Evolutionary conservation across 2,113 vertebrate species (phyloP).

Genomic region (Hirundichthys speculiger): DNA sequence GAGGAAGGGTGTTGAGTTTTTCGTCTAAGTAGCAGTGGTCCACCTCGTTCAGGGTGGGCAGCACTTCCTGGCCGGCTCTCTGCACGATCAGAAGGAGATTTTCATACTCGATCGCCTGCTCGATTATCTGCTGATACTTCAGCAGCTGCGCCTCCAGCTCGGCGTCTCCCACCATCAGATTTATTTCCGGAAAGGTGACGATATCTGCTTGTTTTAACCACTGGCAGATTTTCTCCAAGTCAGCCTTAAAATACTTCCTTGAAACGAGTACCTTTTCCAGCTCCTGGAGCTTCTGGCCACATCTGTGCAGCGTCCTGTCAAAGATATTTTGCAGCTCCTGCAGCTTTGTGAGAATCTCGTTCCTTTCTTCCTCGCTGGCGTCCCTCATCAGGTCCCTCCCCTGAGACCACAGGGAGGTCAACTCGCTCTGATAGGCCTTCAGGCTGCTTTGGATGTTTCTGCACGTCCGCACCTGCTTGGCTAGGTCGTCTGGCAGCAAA

Average conservation of each 20-base stretch:
- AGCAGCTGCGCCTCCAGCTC: conserved; percentile 85
- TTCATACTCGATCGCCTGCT: conserved; percentile 94
- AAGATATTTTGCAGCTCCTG: conserved; percentile 91
- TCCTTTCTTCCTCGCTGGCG: conserved; percentile 88
- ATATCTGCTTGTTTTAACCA: conserved; percentile 96
- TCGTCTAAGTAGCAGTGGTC: conserved; percentile 93
- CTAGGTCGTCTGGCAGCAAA: conserved; percentile 89
- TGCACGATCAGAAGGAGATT: conserved; percentile 90
- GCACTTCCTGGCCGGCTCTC: conserved; percentile 89
- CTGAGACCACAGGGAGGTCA: conserved; percentile 90
- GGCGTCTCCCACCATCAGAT: conserved; percentile 87
- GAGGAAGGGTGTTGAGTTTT: conserved; percentile 89
- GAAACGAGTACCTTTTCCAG: conserved; percentile 91
- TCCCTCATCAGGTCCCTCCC: conserved; percentile 92
- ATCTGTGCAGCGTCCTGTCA: conserved; percentile 88
- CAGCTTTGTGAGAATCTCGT: conserved; percentile 88
- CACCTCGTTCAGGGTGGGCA: conserved; percentile 91
- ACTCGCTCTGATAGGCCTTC: conserved; percentile 89
- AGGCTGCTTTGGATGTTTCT: conserved; percentile 89
- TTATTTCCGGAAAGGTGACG: conserved; percentile 93
- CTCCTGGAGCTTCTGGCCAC: conserved; percentile 89
- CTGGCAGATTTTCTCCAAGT: conserved; percentile 92
- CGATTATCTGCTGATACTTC: conserved; percentile 91
- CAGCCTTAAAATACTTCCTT: conserved; percentile 94
- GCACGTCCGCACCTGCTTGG: conserved; percentile 90